Conservation (phyloP, 2,888 invertebrate genomes). For the Cantharis flavilabris region DNA sequence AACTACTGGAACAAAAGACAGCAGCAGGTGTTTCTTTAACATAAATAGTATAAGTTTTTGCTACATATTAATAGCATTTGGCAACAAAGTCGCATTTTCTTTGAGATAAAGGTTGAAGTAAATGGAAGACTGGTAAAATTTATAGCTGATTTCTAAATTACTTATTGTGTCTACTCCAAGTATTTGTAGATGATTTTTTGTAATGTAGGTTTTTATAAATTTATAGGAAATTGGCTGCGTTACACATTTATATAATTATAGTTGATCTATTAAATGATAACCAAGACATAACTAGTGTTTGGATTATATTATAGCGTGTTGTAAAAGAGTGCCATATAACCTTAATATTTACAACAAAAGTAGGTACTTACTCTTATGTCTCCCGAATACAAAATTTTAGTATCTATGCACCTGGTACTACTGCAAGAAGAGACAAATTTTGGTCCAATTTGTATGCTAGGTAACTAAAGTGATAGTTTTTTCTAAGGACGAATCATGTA, state of each 20-base stretch:
- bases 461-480: too few species aligned
- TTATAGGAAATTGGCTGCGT: background rate
- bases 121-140: slow-evolving; percentile 6
- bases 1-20: background rate
- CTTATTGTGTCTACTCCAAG: slow-evolving; percentile 15
- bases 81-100: slow-evolving; percentile 6
- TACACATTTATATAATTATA: background rate
- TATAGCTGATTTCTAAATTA: slow-evolving; percentile 12
- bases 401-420: too few species aligned
- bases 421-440: too few species aligned
- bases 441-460: too few species aligned
- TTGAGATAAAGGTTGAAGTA: slow-evolving; percentile 11
- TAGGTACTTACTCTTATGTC: too few species aligned
- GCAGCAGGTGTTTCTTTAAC: slow-evolving; percentile 1
- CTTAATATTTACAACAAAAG: too few species aligned
- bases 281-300: background rate
- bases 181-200: slow-evolving; percentile 2
- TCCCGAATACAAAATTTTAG: too few species aligned
- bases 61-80: slow-evolving; percentile 15
- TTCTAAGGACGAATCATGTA: too few species aligned
- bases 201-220: background rate
- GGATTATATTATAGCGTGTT: background rate
- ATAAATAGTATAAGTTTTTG: slow-evolving; percentile 5
- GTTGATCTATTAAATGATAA: background rate
- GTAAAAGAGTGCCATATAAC: background rate